Evolutionary conservation across 2,797 vertebrate genomes (phyloP).

Genomic region (Sebastes trivittatus): DNA sequence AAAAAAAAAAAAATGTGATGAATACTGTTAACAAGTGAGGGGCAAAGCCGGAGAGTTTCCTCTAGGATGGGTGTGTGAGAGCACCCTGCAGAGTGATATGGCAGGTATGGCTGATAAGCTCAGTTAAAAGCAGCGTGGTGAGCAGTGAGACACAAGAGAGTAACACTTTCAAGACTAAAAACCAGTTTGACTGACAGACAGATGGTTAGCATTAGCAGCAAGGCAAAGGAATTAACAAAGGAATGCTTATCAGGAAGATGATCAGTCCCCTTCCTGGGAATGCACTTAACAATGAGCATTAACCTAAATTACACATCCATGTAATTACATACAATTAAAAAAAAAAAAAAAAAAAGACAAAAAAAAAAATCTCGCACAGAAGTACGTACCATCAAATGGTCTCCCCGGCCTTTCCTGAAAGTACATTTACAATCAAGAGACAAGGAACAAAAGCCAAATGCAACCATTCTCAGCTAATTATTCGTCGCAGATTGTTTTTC

Average conservation of each 20-base stretch:
- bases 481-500: conserved; percentile 36
- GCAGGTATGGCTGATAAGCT: conserved; percentile 64
- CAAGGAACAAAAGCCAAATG: conserved; percentile 59
- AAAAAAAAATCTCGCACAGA: conserved; percentile 59
- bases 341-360: conserved; percentile 9
- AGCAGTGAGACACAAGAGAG: conserved; percentile 48
- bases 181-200: conserved; percentile 60
- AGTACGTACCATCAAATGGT: conserved; percentile 68
- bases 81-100: conserved; percentile 80
- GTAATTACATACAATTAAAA: conserved; percentile 64
- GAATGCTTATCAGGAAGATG: conserved; percentile 65
- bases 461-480: conserved; percentile 50
- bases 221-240: conserved; percentile 75
- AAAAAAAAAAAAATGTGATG: conserved; percentile 30
- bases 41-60: conserved; percentile 51
- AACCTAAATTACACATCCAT: conserved; percentile 68
- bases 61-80: conserved; percentile 55
- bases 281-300: conserved; percentile 67
- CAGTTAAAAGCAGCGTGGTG: conserved; percentile 71
- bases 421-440: conserved; percentile 76
- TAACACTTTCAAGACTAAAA: conserved; percentile 51
- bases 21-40: conserved; percentile 75
- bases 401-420: conserved; percentile 73
- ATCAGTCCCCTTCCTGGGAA: conserved; percentile 63
- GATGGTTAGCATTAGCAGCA: conserved; percentile 80